Conservation (phyloP, 2,888 invertebrate genomes). For the Drosophila birchii region DNA sequence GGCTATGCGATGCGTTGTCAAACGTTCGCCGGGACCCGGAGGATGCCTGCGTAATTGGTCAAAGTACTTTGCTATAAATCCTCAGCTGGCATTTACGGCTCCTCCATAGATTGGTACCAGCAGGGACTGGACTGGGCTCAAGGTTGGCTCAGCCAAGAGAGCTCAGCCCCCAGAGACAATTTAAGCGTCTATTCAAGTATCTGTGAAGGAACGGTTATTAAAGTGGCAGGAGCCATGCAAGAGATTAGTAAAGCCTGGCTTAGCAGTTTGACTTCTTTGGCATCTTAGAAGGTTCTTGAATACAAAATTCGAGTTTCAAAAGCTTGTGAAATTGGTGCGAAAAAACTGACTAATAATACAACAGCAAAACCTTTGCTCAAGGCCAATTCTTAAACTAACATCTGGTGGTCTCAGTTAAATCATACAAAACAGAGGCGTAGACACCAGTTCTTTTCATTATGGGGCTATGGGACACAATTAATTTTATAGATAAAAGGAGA, state of each 20-base stretch:
- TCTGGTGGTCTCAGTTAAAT: conserved; percentile 14
- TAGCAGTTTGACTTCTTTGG: no score
- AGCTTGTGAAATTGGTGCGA: conserved; percentile 18
- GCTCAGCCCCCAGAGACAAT: conserved; percentile 30
- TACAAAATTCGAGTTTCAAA: background rate
- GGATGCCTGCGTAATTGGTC: conserved; percentile 77
- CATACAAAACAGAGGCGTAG: conserved; percentile 1
- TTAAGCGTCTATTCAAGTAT: conserved; percentile 30
- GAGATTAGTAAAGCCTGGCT: conserved; percentile 20
- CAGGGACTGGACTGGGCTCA: background rate
- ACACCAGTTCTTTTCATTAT: no score
- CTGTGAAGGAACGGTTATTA: conserved; percentile 41
- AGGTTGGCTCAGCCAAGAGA: background rate
- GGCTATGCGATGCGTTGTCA: conserved; percentile 56
- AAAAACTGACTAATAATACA: conserved; percentile 19
- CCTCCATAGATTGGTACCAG: conserved; percentile 30
- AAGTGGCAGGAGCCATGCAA: conserved; percentile 25
- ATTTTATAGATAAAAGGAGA: no score
- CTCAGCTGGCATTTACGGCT: conserved; percentile 50
- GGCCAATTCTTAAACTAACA: conserved; percentile 24
- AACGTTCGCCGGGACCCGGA: conserved; percentile 55
- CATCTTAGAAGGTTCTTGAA: no score
- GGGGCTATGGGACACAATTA: no score
- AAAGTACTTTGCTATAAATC: conserved; percentile 74
- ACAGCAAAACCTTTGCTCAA: conserved; percentile 2